These are phyloP conservation scores for Cephalotes varians DNA, from an alignment of 2,888 invertebrate species.

Conservation along the genomic window DNA sequence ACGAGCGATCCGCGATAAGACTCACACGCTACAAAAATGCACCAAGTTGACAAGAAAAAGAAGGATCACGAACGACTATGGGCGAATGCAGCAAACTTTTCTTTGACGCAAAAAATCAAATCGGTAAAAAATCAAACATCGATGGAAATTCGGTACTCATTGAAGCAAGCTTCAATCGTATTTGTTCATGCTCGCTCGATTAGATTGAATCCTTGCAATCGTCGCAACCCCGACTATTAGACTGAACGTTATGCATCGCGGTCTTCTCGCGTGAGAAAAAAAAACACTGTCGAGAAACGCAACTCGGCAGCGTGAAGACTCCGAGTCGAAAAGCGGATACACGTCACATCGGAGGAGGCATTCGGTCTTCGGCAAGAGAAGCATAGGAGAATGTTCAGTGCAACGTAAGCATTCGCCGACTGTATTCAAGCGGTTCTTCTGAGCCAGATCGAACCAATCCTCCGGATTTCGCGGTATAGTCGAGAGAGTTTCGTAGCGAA, in stretches of 20 bases:
- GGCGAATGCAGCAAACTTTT: background rate
- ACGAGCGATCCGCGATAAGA: constrained; percentile 3
- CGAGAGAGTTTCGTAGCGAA: constrained; percentile 42
- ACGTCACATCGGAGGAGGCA: background rate
- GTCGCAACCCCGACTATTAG: background rate
- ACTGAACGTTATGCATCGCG: background rate
- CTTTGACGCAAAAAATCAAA: background rate
- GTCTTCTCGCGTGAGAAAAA: background rate
- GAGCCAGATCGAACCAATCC: constrained; percentile 42
- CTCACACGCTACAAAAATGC: background rate
- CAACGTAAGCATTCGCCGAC: constrained; percentile 21
- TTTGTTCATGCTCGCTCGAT: background rate
- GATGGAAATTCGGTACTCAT: background rate
- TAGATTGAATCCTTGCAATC: background rate
- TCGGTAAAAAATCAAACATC: background rate
- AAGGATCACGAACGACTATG: background rate
- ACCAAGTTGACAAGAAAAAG: background rate
- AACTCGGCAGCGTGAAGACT: background rate
- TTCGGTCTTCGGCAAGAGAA: constrained; percentile 2
- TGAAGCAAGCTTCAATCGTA: background rate
- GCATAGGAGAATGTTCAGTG: background rate
- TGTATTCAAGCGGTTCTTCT: constrained; percentile 40
- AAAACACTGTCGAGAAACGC: background rate
- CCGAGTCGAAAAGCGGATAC: background rate
- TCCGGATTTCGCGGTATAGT: constrained; percentile 57